Percentiles rank a stretch among this genome's conserved stretches.
phyloP scores from a whole-genome alignment of 1,140 invertebrate species.

The Brachionus rotundiformis region DNA sequence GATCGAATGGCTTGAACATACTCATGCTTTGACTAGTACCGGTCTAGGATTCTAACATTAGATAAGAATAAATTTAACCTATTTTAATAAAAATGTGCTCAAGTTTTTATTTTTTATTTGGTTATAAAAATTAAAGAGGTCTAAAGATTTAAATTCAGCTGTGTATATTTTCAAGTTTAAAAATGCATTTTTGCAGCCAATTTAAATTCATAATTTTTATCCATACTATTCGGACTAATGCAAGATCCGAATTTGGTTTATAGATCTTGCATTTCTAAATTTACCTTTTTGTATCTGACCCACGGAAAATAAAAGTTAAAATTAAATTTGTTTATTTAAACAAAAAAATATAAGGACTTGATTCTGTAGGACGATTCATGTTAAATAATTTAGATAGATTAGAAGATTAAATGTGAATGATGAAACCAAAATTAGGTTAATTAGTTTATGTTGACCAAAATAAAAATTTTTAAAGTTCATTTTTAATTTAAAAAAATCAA shows the following conservation, averaged over 20 bases:
- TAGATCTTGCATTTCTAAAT: neutral
- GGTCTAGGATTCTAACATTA: neutral
- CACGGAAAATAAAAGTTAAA: neutral
- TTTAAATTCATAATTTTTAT: neutral
- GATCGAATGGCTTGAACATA: constrained; percentile 25
- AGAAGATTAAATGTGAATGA: neutral
- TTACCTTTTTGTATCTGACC: neutral
- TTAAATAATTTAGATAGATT: too few species aligned
- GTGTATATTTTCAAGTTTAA: neutral
- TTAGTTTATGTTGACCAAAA: neutral
- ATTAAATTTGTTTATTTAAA: neutral
- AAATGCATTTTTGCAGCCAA: neutral
- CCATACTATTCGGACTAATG: neutral
- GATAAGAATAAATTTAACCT: neutral
- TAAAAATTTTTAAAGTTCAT: neutral
- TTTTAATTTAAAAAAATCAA: neutral
- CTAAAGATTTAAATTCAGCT: neutral
- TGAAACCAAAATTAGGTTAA: neutral
- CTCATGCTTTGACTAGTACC: neutral
- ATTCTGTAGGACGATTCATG: too few species aligned
- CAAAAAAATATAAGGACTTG: too few species aligned
- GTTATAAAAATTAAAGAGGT: neutral
- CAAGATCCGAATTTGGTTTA: neutral
- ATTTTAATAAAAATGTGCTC: constrained; percentile 29
- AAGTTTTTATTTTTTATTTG: constrained; percentile 24